Base-by-base conservation (phyloP, 2,888 invertebrate species). In the Cephus sareptanus region DNA sequence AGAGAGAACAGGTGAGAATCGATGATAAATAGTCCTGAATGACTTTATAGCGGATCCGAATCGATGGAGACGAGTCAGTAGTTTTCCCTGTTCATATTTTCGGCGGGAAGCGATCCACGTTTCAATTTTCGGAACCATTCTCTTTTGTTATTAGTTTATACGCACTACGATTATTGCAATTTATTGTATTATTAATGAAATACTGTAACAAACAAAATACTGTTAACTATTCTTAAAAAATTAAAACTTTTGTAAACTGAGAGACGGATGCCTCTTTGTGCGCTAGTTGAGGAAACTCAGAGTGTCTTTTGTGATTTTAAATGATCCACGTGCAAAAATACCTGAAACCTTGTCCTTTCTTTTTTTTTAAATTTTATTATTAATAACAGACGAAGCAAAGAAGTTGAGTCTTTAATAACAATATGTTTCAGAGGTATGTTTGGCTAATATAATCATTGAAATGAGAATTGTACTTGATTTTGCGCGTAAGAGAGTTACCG, bases 221-320 rank as follows among this genome's bases (percentile, higher is more conserved):
- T 91, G 91, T 91, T 90, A 90, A 90, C 89, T 90, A 90, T 90
- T 90, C 90, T 90, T 90, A 90, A 90, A 89, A 90, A 88, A 90
- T 90, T 89, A 90, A 90, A 90, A 90, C 90, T 90, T 90, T 90
- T 90, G 91, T 90, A 90, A 90, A 90, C 90, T 89, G 90, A 90
- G 34, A 78, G 71, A 34, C 56, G 23, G 56, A 23, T 56, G 56
- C 56, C 56, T 56, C 56, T 56, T 56, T 56, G 56, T 56, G 56
- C 56, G 56, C 23, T 23, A 56, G 56, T 56, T 56, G 56, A 56
- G 56, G 23, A 56, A 56, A 56, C 56, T 56, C 56, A 9, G 56
- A 23, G 56, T 56, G 56, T 56, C 56, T 15, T 23, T 56, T 56
- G 56, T 56, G 56, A 56, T 23, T 56, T 56, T 23, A 2, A 56